These are phyloP conservation scores for Myiozetetes cayanensis DNA, from an alignment of 2,113 vertebrate species.

Conservation along the genomic window DNA sequence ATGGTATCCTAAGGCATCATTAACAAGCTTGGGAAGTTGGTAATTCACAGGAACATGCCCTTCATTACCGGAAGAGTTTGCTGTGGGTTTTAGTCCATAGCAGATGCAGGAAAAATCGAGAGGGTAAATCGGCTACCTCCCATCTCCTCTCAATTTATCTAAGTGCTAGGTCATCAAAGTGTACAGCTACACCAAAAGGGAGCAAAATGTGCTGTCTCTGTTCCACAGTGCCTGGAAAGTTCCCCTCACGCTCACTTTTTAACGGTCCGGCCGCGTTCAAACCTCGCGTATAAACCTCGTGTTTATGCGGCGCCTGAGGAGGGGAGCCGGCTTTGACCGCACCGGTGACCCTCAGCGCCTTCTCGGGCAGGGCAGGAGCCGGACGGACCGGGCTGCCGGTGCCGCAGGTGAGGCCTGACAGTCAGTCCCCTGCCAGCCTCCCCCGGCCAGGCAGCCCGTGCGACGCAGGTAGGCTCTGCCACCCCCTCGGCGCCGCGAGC, in stretches of 20 bases:
- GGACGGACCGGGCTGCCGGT: fast-evolving
- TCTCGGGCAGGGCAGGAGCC: background rate
- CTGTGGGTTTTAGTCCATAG: background rate
- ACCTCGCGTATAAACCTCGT: background rate
- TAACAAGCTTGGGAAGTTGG: background rate
- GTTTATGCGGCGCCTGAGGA: background rate
- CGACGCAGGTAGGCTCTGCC: background rate
- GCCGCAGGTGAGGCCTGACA: background rate
- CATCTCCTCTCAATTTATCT: background rate
- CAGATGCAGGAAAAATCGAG: background rate
- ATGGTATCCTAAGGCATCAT: background rate
- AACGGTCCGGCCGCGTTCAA: background rate
- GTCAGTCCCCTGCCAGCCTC: background rate
- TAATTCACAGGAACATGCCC: background rate
- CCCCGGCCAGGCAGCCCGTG: background rate
- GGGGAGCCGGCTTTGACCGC: background rate
- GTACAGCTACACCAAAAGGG: no score
- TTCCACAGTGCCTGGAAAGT: background rate
- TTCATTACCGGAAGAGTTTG: background rate
- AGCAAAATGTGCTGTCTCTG: background rate
- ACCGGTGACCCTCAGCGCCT: background rate
- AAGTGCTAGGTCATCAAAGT: background rate
- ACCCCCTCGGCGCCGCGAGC: background rate
- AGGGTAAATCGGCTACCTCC: background rate
- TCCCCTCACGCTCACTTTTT: background rate